These are phyloP conservation scores for Muschampia plurimacula DNA, from an alignment of 2,888 invertebrate genomes.

Conservation along the genomic window DNA sequence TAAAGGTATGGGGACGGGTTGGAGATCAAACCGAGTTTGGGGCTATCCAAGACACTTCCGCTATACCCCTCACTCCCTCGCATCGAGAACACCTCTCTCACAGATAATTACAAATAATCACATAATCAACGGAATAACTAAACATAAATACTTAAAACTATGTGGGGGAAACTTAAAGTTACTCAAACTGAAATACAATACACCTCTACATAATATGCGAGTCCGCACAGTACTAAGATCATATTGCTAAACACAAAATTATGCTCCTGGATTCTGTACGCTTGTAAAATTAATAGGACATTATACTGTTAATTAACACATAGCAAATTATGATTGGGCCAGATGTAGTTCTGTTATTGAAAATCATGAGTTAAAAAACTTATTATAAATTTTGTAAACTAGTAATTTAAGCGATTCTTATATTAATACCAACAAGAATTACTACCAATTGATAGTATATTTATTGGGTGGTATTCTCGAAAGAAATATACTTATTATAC, in stretches of 20 bases:
- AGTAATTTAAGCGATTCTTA: background rate
- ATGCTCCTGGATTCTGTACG: slow-evolving; percentile 57
- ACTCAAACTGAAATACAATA: slow-evolving; percentile 63
- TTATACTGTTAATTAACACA: slow-evolving; percentile 27
- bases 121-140: slow-evolving; percentile 78
- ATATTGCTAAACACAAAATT: slow-evolving; percentile 42
- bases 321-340: slow-evolving; percentile 35
- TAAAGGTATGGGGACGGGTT: slow-evolving; percentile 74
- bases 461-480: slow-evolving; percentile 67
- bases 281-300: slow-evolving; percentile 48
- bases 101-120: slow-evolving; percentile 83
- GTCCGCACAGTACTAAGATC: slow-evolving; percentile 55
- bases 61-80: slow-evolving; percentile 85
- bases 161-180: slow-evolving; percentile 66
- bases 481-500: slow-evolving; percentile 44
- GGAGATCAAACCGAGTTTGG: slow-evolving; percentile 80
- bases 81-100: slow-evolving; percentile 86
- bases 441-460: background rate
- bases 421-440: background rate
- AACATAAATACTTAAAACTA: slow-evolving; percentile 76
- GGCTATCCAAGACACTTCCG: slow-evolving; percentile 83
- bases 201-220: slow-evolving; percentile 54
- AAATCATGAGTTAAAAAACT: background rate
- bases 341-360: slow-evolving; percentile 24
- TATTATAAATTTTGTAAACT: background rate